Base-by-base conservation (phyloP, 1,140 invertebrate genomes). In the Bradysia coprophila region DNA sequence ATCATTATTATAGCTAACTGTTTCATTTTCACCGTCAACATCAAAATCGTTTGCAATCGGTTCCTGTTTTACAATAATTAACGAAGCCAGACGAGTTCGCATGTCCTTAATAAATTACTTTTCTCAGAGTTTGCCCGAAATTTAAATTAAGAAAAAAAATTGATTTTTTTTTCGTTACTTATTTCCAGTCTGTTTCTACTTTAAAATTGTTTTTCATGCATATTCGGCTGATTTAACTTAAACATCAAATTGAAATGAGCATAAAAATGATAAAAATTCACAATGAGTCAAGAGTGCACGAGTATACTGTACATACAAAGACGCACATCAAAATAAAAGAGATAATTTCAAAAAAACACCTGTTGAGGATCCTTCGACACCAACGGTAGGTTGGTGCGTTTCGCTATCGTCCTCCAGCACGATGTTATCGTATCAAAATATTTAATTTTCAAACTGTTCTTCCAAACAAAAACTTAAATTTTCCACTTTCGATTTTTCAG, bases 1-100 rank as follows among this genome's bases (percentile, higher is more conserved):
- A 10, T 38, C 36, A 38, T 38, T 38, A 16, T 34, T 15, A 38
- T 38, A 18, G 36, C 18, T 18, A 38, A 38, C 21, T 10, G 18
- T 5, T 38, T n/a, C 36, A 38, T 38, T 38, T 38, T 38, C 21
- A 39, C 21, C 21, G 10, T 39, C 38, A 13, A 22, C 5, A n/a
- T n/a, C n/a, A 39, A 22, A 21, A 11, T 39, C 38, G 16, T 22
- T 16, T 13, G 9, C 10, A 21, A 39, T 21, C 11, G 47, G 43
- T 45, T 59, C 56, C 54, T 58, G 53, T 53, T 59, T 59, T 48
- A 59, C 56, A 51, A 59, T 53, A 54, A 59, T 59, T 49, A 59
- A 44, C 15, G 56, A 59, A 43, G 56, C 56, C 48, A 59, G 53
- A 47, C 56, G 56, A 57, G 57, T 57, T 51, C 56, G 56, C 56